Evolutionary conservation across 2,888 invertebrate species (phyloP), one percentile per base, ranked within the genome.

Genomic region (Dasysyrphus tricinctus): DNA sequence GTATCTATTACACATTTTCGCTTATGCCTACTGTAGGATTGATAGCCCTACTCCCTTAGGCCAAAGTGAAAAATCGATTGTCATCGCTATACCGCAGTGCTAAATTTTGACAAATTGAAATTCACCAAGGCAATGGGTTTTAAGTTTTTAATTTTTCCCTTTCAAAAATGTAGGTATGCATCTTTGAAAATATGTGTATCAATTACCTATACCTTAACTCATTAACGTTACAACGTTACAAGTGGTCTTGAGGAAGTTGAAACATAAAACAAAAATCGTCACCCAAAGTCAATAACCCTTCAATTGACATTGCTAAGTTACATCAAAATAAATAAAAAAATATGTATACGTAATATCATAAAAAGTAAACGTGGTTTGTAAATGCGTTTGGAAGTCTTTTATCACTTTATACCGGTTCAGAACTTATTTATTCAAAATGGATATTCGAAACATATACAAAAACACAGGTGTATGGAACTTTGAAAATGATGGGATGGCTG

Each of bases 51-150:
- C 16, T 12, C n/a, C 37, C 24, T 12, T 14, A 34, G 32, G 57
- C 19, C 19, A 24, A 44, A 16, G 63, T 69, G 85, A 74, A 86
- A 86, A 86, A 86, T 86, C 85, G 85, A 86, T 86, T 78, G 49
- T n/a, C 61, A 2, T 24, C 3, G n/a, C 47, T 32, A 29, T 34
- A 16, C 67, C 61, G 51, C 74, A 59, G 16, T 80, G 61, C 5
- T 24, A 54, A 61, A 19, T 57, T 54, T 24, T 29, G 37, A 16
- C 34, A 37, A 57, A 32, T 9, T n/a, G 34, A 44, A 49, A 16
- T 67, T 67, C 32, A 49, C 67, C 49, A 29, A n/a, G 42, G 14
- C 14, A 2, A 56, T 34, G 16, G 9, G 5, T 34, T n/a, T 32
- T 1, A 14, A 8, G n/a, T 6, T 16, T 56, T 34, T 56, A 3